These are phyloP conservation scores for Neoarius graeffei DNA, from an alignment of 2,113 vertebrate species.

Conservation along the genomic window DNA sequence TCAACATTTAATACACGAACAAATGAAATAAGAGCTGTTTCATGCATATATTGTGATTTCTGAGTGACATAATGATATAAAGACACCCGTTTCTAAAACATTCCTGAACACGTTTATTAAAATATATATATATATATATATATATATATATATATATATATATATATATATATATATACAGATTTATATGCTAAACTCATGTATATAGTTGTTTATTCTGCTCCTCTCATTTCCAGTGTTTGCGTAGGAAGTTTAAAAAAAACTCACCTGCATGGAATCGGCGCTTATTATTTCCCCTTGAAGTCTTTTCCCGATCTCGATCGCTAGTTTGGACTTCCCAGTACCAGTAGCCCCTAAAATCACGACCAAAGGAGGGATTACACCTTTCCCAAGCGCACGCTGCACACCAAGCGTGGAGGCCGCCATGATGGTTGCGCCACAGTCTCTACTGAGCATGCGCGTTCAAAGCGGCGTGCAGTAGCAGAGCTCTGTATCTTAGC, in stretches of 20 bases:
- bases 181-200: background rate
- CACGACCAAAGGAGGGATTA: slow-evolving; percentile 79
- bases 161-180: background rate
- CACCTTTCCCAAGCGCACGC: slow-evolving; percentile 53
- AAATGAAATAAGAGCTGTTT: background rate
- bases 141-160: too few species aligned
- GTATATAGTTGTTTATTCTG: background rate
- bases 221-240: background rate
- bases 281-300: slow-evolving; percentile 90
- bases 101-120: too few species aligned
- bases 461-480: background rate
- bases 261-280: slow-evolving; percentile 92
- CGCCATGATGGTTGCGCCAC: slow-evolving; percentile 68
- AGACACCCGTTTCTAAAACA: background rate
- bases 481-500: slow-evolving; percentile 61
- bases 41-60: background rate
- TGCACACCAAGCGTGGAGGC: slow-evolving; percentile 65
- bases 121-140: too few species aligned
- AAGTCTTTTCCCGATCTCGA: slow-evolving; percentile 82
- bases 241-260: background rate
- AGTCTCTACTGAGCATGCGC: slow-evolving; percentile 59
- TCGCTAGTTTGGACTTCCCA: slow-evolving; percentile 88
- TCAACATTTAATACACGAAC: background rate
- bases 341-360: slow-evolving; percentile 90
- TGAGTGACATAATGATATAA: too few species aligned